Evolutionary conservation across 2,888 invertebrate species (phyloP).

Genomic region (Acrobasis suavella): DNA sequence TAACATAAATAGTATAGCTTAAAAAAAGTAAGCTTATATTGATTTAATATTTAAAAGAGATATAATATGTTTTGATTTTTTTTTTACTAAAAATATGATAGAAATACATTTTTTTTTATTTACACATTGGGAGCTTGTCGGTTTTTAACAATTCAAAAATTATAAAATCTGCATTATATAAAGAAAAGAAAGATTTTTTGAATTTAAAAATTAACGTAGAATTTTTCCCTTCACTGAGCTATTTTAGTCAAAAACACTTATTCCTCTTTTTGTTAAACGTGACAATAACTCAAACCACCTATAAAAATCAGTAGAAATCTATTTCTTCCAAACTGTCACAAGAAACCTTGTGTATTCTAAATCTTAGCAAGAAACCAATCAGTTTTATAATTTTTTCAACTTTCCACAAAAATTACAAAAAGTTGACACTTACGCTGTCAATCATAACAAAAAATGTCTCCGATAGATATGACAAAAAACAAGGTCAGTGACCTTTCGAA

Average conservation of each 20-base stretch:
- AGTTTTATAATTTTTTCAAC: neutral
- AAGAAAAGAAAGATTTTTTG: neutral
- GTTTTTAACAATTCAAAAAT: no score
- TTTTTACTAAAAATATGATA: no score
- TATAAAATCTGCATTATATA: no score
- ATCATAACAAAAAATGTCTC: conserved; percentile 15
- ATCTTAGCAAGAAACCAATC: no score
- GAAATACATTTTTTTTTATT: no score
- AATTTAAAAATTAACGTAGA: neutral
- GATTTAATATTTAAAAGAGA: no score
- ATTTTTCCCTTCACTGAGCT: no score
- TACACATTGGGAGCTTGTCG: no score
- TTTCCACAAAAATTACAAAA: conserved; percentile 4
- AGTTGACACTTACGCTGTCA: conserved; percentile 14
- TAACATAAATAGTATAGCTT: no score
- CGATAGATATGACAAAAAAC: neutral
- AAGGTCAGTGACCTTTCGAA: conserved; percentile 6
- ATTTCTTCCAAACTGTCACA: neutral
- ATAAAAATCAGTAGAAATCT: neutral
- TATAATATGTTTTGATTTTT: no score
- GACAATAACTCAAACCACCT: neutral
- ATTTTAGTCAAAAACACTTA: neutral
- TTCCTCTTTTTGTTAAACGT: neutral
- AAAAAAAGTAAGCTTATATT: no score
- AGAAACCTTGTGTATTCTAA: no score